A percentile compares a stretch with the other conserved stretches of the same genome.
Evolutionary conservation across 2,888 invertebrate species (phyloP).

Genomic region (Acanthopleura granulata): DNA sequence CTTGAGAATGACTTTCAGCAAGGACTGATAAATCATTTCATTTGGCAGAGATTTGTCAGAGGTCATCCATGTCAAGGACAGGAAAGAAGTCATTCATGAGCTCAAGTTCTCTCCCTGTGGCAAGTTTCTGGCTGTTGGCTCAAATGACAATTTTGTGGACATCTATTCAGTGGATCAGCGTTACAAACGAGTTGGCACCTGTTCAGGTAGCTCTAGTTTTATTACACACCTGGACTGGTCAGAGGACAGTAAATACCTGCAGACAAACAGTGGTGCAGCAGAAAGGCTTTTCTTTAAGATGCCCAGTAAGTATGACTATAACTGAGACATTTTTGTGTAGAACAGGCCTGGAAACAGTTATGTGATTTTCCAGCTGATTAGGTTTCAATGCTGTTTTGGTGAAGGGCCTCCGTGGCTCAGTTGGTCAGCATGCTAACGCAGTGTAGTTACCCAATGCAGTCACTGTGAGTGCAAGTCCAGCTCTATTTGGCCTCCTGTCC

Average conservation of each 20-base stretch:
- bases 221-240: constrained; percentile 72
- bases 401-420: no score
- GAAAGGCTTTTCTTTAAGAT: constrained; percentile 68
- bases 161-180: constrained; percentile 67
- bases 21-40: not conserved
- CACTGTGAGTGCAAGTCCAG: no score
- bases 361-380: no score
- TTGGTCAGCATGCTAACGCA: no score
- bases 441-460: no score
- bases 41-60: constrained; percentile 66
- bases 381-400: no score
- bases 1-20: no score
- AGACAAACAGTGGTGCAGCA: constrained; percentile 70
- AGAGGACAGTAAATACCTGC: constrained; percentile 67
- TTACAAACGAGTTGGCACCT: constrained; percentile 66
- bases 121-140: constrained; percentile 69
- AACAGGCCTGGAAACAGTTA: no score
- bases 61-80: constrained; percentile 64
- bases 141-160: constrained; percentile 71
- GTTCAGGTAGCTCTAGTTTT: constrained; percentile 69
- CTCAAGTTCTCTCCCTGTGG: constrained; percentile 71
- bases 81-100: constrained; percentile 70
- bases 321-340: no score
- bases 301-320: constrained; percentile 53
- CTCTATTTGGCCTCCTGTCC: no score